Evolutionary conservation across 2,888 invertebrate genomes (phyloP), one percentile per base, ranked within the genome.

Genomic region (Gnatocerus cornutus): DNA sequence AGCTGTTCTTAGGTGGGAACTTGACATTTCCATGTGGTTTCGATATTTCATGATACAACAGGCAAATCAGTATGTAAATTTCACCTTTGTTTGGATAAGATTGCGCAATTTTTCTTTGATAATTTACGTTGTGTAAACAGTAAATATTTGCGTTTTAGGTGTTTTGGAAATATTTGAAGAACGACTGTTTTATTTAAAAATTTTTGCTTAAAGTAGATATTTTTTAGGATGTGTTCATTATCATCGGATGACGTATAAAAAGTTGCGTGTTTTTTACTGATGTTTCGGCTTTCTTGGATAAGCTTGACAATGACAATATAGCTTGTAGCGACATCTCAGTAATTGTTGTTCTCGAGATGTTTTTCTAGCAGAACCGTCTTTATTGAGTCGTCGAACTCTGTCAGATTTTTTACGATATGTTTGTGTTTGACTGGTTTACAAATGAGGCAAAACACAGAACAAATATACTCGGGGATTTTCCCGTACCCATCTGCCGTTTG

Each of bases 21-120:
- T 56, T 56, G 56, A 56, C 56, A 56, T 56, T 56, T 56, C 41
- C 41, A 41, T 27, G 8, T 21, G 56, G 16, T 43, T 56, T 56
- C 27, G n/a, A 10, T 56, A 43, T 39, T 56, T 41, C 37, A 53
- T 27, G 53, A 13, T 13, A 53, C 33, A 53, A 53, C 53, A 41
- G 41, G 30, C 56, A 41, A 56, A 39, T 56, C 39, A 21, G 43
- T 41, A 56, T 56, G 56, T 41, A 56, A 41, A 55, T 55, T 55
- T 55, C 41, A 39, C 27, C 43, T 39, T 56, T 56, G 56, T 56
- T 56, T 56, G 43, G 10, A 16, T 14, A 41, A 41, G 43, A 41
- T 56, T 56, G 41, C 37, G 39, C 56, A 56, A 37, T 39, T 56
- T 56, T 56, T 13, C 13, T 14, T 33, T 53, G 37, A 37, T 43